Conservation (phyloP, 2,113 vertebrate species). For the Pseudorasbora parva region DNA sequence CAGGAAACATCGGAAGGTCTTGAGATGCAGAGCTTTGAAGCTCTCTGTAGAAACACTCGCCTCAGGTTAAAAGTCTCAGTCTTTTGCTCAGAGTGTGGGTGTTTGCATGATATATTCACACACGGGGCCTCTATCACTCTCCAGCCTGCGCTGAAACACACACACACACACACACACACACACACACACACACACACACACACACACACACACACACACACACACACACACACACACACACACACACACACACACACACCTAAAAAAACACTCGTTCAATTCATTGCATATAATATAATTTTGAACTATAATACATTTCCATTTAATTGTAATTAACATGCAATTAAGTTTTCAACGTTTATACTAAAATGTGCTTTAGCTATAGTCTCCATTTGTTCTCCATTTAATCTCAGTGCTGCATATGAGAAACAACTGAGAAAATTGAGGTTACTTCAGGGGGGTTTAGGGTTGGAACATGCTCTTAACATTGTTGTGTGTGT, state of each 20-base stretch:
- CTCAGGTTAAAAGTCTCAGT: constrained; percentile 72
- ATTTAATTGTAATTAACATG: too few relatives aligned
- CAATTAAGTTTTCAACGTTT: too few relatives aligned
- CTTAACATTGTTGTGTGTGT: background rate
- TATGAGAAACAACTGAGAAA: background rate
- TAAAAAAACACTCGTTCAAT: background rate
- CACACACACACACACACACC: too few relatives aligned
- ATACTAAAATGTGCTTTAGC: too few relatives aligned
- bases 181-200: background rate
- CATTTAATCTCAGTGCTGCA: background rate
- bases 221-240: background rate
- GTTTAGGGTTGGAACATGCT: background rate
- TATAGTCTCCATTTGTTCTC: background rate
- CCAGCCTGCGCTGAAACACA: constrained; percentile 53
- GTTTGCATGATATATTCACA: constrained; percentile 62
- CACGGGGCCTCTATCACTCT: constrained; percentile 73
- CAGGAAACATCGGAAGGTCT: background rate
- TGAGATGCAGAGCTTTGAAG: constrained; percentile 4
- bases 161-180: constrained; percentile 15
- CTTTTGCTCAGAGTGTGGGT: constrained; percentile 65
- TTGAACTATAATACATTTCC: too few relatives aligned
- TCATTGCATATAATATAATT: background rate
- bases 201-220: background rate
- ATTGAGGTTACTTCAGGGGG: background rate
- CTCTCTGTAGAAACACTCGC: constrained; percentile 71